Conservation (phyloP, 2,888 invertebrate genomes). For the Chironomus riparius region DNA sequence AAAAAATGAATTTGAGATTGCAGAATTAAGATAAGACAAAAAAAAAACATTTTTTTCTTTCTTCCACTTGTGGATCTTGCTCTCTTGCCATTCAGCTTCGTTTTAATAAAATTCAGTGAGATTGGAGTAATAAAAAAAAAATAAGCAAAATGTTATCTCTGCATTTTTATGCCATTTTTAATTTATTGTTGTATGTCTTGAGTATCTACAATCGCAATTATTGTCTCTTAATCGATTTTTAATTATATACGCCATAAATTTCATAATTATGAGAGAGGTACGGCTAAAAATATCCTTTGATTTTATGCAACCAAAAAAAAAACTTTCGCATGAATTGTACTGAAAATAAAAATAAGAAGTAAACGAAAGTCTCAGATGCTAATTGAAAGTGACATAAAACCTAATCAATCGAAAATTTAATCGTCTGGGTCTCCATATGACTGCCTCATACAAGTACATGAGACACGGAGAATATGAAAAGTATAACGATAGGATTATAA, state of each 20-base stretch:
- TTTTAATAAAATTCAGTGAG: neutral
- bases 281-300: neutral
- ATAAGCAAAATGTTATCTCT: neutral
- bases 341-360: neutral
- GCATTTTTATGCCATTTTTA: too few species aligned
- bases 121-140: neutral
- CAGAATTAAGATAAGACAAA: constrained; percentile 2
- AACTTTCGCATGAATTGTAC: neutral
- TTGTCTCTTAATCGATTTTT: neutral
- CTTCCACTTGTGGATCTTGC: neutral
- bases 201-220: neutral
- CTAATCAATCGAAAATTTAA: constrained; percentile 17
- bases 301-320: neutral
- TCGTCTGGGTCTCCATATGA: constrained; percentile 12
- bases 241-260: too few species aligned
- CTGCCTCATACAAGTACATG: neutral
- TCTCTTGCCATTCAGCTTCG: neutral
- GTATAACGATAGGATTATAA: neutral
- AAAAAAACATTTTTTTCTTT: neutral
- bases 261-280: too few species aligned
- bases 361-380: neutral
- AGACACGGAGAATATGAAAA: neutral
- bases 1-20: constrained; percentile 23
- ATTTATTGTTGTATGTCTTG: too few species aligned
- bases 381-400: constrained; percentile 17